These are phyloP conservation scores for Drosophila anceps DNA, from an alignment of 2,888 invertebrate species.

Conservation along the genomic window DNA sequence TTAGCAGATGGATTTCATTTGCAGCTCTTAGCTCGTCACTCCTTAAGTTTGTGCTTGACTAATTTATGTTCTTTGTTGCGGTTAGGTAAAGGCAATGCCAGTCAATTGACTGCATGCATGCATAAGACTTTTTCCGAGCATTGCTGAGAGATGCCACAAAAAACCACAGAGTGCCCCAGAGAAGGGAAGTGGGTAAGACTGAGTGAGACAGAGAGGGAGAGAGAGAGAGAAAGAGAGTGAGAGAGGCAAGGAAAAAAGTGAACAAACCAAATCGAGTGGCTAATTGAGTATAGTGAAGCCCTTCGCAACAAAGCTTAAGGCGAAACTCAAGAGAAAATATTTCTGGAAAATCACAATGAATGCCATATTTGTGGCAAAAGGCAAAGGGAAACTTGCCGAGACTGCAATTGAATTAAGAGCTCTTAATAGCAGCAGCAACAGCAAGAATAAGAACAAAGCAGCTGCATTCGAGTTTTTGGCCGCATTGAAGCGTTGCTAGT, in stretches of 20 bases:
- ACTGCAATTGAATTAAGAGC: conserved; percentile 29
- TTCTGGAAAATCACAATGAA: conserved; percentile 30
- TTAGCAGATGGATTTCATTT: background rate
- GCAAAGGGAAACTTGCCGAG: background rate
- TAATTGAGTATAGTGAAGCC: conserved; percentile 38
- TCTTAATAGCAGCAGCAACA: conserved; percentile 11
- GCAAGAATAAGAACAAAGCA: conserved; percentile 4
- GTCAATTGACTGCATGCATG: conserved; percentile 29
- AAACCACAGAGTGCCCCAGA: conserved; percentile 16
- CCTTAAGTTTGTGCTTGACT: conserved; percentile 26
- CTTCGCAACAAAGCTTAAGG: background rate
- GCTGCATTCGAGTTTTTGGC: conserved; percentile 4
- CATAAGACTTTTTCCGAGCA: conserved; percentile 5
- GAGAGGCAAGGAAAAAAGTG: background rate
- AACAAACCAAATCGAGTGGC: conserved; percentile 32
- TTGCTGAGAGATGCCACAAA: background rate
- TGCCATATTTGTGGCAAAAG: conserved; percentile 22
- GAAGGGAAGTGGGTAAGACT: background rate
- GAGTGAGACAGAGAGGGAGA: too few relatives aligned
- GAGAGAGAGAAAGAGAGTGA: too few relatives aligned
- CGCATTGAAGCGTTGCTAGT: conserved; percentile 8
- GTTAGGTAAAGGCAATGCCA: conserved; percentile 31
- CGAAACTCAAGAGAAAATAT: conserved; percentile 17
- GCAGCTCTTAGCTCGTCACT: conserved; percentile 2
- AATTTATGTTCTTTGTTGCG: conserved; percentile 59